Percentiles rank a stretch among this genome's conserved stretches.
These are phyloP conservation scores for Pyrrhia umbra DNA, from an alignment of 2,888 invertebrate species.

Conservation along the genomic window DNA sequence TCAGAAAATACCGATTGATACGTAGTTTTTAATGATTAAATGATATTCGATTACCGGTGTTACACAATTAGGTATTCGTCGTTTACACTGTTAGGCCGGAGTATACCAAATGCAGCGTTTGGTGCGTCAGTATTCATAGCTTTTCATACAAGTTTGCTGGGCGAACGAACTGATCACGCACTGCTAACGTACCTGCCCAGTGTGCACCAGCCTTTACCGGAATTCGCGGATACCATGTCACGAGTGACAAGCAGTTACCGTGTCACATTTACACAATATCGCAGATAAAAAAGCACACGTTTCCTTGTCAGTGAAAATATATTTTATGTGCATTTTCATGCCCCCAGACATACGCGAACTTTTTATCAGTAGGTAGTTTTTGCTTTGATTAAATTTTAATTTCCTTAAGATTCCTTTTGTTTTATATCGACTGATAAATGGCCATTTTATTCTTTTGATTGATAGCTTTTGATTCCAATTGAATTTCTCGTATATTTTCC, in stretches of 20 bases:
- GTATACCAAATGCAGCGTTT: neutral
- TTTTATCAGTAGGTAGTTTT: conserved; percentile 34
- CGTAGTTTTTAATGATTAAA: neutral
- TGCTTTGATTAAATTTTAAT: neutral
- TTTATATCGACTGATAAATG: neutral
- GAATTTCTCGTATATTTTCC: too few species aligned
- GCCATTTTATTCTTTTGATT: neutral
- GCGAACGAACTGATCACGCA: neutral
- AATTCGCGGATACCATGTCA: conserved; percentile 12
- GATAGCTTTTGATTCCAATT: neutral
- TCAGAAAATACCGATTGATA: neutral
- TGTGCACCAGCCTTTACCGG: neutral
- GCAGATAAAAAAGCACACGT: conserved; percentile 47
- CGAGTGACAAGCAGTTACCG: conserved; percentile 7
- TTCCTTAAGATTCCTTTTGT: conserved; percentile 4
- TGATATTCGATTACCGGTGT: neutral
- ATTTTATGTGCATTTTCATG: conserved; percentile 54
- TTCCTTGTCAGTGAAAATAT: conserved; percentile 55
- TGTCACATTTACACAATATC: conserved; percentile 27
- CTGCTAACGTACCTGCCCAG: neutral
- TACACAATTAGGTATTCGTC: neutral
- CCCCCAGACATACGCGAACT: conserved; percentile 10
- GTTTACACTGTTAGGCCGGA: neutral
- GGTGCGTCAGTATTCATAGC: too few species aligned
- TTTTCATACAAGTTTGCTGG: neutral